Conservation (phyloP, 1,140 invertebrate species). For the Panagrolaimus sp. region DNA sequence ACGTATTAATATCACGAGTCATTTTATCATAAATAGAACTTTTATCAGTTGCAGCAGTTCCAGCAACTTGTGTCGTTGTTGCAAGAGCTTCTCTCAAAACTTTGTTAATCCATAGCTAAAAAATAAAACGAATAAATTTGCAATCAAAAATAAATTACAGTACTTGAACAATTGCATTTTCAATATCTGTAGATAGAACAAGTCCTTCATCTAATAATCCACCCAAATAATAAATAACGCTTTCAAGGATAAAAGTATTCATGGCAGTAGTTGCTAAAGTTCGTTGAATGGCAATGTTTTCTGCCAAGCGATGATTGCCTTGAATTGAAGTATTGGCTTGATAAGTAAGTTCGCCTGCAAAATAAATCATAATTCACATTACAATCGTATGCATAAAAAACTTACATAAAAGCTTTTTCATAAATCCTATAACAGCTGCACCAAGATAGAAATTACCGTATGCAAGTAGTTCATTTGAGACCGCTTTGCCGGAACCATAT, state of each 20-base stretch:
- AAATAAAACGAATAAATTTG: not conserved
- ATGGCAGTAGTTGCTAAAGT: constrained; percentile 42
- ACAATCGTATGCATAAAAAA: constrained; percentile 16
- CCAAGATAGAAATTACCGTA: constrained; percentile 30
- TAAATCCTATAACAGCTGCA: constrained; percentile 36
- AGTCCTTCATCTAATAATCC: constrained; percentile 49
- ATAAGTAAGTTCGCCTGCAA: constrained; percentile 28
- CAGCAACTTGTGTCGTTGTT: constrained; percentile 41
- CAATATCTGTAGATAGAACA: constrained; percentile 46
- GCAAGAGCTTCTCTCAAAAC: constrained; percentile 39
- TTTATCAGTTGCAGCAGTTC: constrained; percentile 24
- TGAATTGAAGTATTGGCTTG: constrained; percentile 23
- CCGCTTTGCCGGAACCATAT: constrained; percentile 18
- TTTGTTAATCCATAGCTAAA: constrained; percentile 42
- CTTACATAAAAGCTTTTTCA: constrained; percentile 41
- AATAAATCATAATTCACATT: not conserved
- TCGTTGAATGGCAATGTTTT: constrained; percentile 40
- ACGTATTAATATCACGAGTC: constrained; percentile 37
- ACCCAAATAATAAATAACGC: constrained; percentile 47
- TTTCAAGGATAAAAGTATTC: constrained; percentile 46
- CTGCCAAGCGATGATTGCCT: constrained; percentile 34
- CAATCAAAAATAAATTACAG: not conserved
- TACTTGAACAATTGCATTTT: constrained; percentile 52
- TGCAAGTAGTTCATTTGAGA: constrained; percentile 27
- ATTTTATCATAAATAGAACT: constrained; percentile 35